A percentile compares a stretch with the other conserved stretches of the same genome.
Conservation (phyloP, 2,888 invertebrate genomes). For the Ichneumoninae sp. region DNA sequence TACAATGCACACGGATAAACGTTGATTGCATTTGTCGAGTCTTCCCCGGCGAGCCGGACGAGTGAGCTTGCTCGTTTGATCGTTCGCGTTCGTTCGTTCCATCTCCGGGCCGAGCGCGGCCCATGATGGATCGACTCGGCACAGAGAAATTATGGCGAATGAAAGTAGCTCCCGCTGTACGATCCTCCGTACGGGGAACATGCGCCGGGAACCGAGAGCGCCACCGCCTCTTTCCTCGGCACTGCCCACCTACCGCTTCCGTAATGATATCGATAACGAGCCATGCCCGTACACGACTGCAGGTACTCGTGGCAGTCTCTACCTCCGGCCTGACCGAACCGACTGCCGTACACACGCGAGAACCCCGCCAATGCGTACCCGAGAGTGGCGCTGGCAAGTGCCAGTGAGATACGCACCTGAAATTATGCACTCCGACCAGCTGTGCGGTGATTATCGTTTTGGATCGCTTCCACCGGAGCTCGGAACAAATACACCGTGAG, state of each 20-base stretch:
- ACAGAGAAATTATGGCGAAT: conserved; percentile 69
- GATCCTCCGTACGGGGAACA: conserved; percentile 67
- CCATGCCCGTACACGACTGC: conserved; percentile 18
- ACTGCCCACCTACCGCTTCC: conserved; percentile 73
- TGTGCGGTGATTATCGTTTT: conserved; percentile 12
- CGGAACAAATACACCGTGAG: not conserved
- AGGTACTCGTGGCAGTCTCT: not conserved
- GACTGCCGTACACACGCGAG: not conserved
- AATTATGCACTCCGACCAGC: not conserved
- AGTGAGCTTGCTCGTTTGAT: conserved; percentile 20
- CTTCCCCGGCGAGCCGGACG: conserved; percentile 20
- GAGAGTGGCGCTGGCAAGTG: not conserved
- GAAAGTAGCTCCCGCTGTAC: conserved; percentile 48
- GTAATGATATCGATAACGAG: conserved; percentile 74
- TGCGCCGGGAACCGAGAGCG: conserved; percentile 67
- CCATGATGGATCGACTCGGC: conserved; percentile 74
- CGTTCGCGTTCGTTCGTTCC: conserved; percentile 11
- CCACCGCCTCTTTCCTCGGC: conserved; percentile 39
- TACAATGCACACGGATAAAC: conserved; percentile 7
- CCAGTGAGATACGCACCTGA: not conserved
- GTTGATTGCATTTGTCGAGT: conserved; percentile 47
- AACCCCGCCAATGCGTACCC: not conserved
- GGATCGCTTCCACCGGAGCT: not conserved
- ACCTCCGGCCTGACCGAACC: not conserved
- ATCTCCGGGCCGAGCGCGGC: conserved; percentile 55